Conservation (phyloP, 2,797 vertebrate genomes). For the Lutjanus argentimaculatus region DNA sequence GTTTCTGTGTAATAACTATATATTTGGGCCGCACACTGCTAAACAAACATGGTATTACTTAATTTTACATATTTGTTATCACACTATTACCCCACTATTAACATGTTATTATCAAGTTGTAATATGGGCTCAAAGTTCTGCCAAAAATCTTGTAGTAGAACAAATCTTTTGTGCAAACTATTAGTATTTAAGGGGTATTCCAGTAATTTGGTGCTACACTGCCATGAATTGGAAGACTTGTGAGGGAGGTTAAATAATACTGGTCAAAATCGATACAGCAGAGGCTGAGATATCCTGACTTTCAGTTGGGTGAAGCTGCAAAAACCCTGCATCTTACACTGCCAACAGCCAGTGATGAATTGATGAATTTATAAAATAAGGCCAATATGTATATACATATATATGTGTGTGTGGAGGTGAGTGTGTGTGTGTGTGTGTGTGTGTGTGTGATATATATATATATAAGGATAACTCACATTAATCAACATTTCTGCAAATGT, state of each 20-base stretch:
- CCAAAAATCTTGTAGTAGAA: background rate
- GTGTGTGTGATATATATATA: too few relatives aligned
- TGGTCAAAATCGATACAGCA: background rate
- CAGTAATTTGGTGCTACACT: background rate
- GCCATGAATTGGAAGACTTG: background rate
- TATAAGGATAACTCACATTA: background rate
- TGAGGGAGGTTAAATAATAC: background rate
- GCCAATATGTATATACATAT: too few relatives aligned
- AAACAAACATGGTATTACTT: too few relatives aligned
- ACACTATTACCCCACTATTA: too few relatives aligned
- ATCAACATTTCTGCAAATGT: background rate
- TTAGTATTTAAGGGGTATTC: background rate
- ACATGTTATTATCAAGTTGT: too few relatives aligned
- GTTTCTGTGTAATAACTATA: too few relatives aligned
- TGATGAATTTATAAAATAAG: too few relatives aligned
- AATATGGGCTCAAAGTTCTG: too few relatives aligned
- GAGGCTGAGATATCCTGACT: background rate
- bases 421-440: too few relatives aligned
- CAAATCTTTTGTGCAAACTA: background rate
- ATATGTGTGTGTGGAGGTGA: too few relatives aligned
- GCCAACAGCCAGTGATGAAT: background rate
- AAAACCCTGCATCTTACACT: background rate
- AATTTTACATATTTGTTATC: too few relatives aligned
- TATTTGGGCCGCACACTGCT: too few relatives aligned
- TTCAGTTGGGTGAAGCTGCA: background rate